A percentile compares a stretch with the other conserved stretches of the same genome.
Conservation (phyloP, 2,797 vertebrate genomes). For the Hydrocynus forskahlii region DNA sequence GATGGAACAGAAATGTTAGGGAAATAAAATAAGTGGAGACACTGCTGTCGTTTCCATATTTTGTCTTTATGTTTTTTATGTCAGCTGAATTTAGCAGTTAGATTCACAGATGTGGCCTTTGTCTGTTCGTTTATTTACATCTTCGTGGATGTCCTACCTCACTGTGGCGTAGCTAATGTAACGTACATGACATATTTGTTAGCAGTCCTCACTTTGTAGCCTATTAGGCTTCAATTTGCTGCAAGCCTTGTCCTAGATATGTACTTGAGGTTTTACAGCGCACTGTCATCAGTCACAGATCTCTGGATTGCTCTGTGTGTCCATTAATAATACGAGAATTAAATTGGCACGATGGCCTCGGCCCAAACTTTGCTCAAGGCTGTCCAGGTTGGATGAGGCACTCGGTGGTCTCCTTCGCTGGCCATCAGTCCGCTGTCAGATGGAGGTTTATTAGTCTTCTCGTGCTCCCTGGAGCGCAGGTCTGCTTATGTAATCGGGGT, state of each 20-base stretch:
- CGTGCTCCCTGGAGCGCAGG: conserved; percentile 20
- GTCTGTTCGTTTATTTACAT: not conserved
- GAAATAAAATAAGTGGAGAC: not conserved
- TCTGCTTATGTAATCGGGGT: conserved; percentile 47
- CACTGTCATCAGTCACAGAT: conserved; percentile 42
- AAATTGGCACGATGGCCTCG: conserved; percentile 30
- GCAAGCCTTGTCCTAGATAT: conserved; percentile 30
- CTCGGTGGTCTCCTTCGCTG: not conserved
- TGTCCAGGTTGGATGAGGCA: not conserved
- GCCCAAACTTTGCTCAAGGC: conserved; percentile 30
- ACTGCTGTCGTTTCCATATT: not conserved
- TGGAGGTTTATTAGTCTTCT: conserved; percentile 27
- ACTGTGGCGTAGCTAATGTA: conserved; percentile 9
- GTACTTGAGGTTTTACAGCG: conserved; percentile 14
- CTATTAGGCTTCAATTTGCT: not conserved
- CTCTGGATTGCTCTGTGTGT: conserved; percentile 51
- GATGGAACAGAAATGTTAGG: not conserved
- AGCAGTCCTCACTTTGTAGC: conserved; percentile 6
- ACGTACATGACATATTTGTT: conserved; percentile 20
- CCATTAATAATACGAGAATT: conserved; percentile 58
- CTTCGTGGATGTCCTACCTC: not conserved
- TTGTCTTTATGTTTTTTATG: not conserved
- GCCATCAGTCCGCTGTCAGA: conserved; percentile 23
- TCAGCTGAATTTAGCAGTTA: not conserved
- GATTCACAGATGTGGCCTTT: not conserved